Evolutionary conservation across 2,888 invertebrate genomes (phyloP), one percentile per base, ranked within the genome.

Genomic region (Platerodrilus igneus): DNA sequence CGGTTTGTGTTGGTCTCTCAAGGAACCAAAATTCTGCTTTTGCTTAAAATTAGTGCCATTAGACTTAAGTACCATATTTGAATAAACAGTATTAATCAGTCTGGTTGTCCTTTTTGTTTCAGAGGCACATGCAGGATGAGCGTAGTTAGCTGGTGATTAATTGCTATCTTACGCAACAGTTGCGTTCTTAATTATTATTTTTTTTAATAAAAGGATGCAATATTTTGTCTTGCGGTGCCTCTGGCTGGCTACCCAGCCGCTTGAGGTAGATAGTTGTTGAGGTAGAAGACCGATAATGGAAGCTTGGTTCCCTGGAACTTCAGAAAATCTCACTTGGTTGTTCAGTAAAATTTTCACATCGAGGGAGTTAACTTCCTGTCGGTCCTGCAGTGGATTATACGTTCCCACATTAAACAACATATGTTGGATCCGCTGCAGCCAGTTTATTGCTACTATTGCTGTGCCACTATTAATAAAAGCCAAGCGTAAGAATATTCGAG

Each of bases 71-170:
- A 21, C 34, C 16, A 18, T 32, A 22, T 34, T 28, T 38, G n/a
- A n/a, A n/a, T 19, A 34, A 30, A 35, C 45, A 47, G 44, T 51
- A 39, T 50, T 71, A 66, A 71, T 70, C 69, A 70, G 70, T 71
- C 69, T 69, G 70, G 70, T 68, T 67, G 65, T 70, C 71, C 69
- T 68, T 69, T n/a, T 66, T 75, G 79, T 74, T 83, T 81, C 83
- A 85, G 85, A 85, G 85, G 85, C 85, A 85, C 83, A 80, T 81
- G 83, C 79, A 78, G 78, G 76, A 76, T 71, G 75, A 77, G 76
- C 75, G 76, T 76, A 76, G 50, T 56, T 57, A 56, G 55, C 54
- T 50, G 47, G 46, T 51, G 49, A 51, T 68, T 34, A n/a, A n/a
- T 38, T 65, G 58, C 71, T 69, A 66, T 69, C 57, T 55, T 69